phyloP scores from a whole-genome alignment of 2,888 invertebrate species.

The Embidobia sp. region DNA sequence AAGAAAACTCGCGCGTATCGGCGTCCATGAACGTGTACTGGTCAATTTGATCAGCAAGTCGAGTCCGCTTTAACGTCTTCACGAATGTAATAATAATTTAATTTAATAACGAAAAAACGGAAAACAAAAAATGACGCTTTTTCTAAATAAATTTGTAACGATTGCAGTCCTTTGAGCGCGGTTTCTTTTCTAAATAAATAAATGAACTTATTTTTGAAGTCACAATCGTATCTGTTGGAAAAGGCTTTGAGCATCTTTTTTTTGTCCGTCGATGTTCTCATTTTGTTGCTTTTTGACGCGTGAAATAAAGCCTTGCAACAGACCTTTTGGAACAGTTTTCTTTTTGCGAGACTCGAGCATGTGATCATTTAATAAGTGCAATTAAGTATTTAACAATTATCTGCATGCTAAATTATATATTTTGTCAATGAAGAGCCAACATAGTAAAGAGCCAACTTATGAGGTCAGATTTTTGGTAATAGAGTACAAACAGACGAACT shows the following conservation, averaged over 20 bases:
- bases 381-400: conserved; percentile 20
- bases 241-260: no score
- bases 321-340: conserved; percentile 13
- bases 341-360: conserved; percentile 25
- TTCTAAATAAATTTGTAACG: neutral
- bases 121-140: conserved; percentile 16
- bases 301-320: conserved; percentile 20
- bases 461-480: neutral
- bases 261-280: neutral
- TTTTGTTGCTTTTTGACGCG: conserved; percentile 4
- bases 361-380: conserved; percentile 47
- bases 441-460: neutral
- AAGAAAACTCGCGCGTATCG: conserved; percentile 76
- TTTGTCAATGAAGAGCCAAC: conserved; percentile 1
- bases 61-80: conserved; percentile 68
- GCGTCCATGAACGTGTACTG: conserved; percentile 76
- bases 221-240: no score
- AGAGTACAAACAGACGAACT: neutral
- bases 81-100: neutral
- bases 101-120: neutral
- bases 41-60: conserved; percentile 77
- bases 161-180: neutral
- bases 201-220: no score
- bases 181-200: no score
- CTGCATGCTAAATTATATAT: conserved; percentile 11